Evolutionary conservation across 2,113 vertebrate species (phyloP), one percentile per base, ranked within the genome.

Genomic region (Phoenicopterus ruber): DNA sequence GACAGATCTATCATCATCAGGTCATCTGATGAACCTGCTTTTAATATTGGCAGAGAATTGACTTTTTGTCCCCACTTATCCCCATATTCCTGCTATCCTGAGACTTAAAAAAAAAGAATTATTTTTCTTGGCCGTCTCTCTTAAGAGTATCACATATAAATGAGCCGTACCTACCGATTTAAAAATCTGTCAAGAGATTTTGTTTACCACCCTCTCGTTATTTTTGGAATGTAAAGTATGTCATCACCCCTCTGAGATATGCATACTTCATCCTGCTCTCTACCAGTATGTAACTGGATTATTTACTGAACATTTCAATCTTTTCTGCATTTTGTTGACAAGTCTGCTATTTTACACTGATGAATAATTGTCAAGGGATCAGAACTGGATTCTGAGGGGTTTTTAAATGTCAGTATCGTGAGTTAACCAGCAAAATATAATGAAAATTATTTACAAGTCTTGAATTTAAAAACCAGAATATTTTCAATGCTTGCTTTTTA

Each of bases 181-280:
- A 15, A 83, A 94, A 67, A 78, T 54, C 76, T 52, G 46, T 11
- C 83, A 80, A 89, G 44, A 90, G 40, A 87, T 77, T 73, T 63
- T 94, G 86, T 90, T 96, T 96, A 73, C 61, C 86, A 70, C 59
- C 17, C 31, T 78, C 80, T 85, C 63, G 77, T 91, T 94, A 94
- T 93, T 96, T 96, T 94, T 82, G 94, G 93, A 94, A 93, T 78
- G 73, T 44, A 69, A 95, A 94, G 66, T 85, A 91, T 91, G 94
- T 79, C 82, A 88, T 93, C 92, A 76, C 28, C 49, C 66, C 69
- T 93, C 72, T 88, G 80, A 90, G 90, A 94, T 84, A 90, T n/a
- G 34, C 40, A 50, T 59, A 84, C 72, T 91, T 89, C 82, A 82
- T 89, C 72, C 55, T 86, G 28, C 49, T 91, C 84, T 76, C 78